Base-by-base conservation (phyloP, 2,888 invertebrate species). In the Lagria hirta region DNA sequence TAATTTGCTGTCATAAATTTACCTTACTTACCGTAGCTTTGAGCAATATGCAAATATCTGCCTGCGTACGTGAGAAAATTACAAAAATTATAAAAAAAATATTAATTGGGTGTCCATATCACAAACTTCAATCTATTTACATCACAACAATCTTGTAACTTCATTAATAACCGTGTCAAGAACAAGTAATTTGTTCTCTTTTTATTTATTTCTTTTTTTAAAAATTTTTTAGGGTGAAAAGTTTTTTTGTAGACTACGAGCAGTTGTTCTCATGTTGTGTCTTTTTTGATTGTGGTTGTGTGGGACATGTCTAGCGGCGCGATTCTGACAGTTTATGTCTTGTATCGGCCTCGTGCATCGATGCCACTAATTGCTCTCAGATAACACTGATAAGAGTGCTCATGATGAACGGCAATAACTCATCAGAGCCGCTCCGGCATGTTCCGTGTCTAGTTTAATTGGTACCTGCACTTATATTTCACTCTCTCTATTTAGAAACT, bases 281-380 rank as follows among this genome's bases (percentile, higher is more conserved):
- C 7, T 10, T 24, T 28, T 18, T 18, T 6, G 20, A n/a, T 18
- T n/a, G 20, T 18, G 24, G 28, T 43, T 40, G 38, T 41, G 35
- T 42, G 44, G 48, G 51, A 54, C 49, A 52, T 46, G 51, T 51
- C 51, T 36, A 35, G 48, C 49, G 54, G 61, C 58, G 62, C 60
- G 52, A 58, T 57, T 55, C 58, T 59, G 62, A 62, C 64, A 61
- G 61, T 61, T 63, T 63, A 61, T 62, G 64, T 60, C 57, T 57
- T 51, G 55, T 62, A 63, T 63, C 63, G 46, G 49, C 55, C 51
- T 55, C 62, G 60, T 62, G 62, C 60, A 64, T 62, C 64, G 54
- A 52, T 40, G 51, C 57, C 63, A 61, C 64, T 64, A 63, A 63
- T 64, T 63, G 63, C 60, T 55, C 57, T 48, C 53, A 59, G 64